Conservation (phyloP, 2,113 vertebrate genomes). For the Tautogolabrus adspersus region DNA sequence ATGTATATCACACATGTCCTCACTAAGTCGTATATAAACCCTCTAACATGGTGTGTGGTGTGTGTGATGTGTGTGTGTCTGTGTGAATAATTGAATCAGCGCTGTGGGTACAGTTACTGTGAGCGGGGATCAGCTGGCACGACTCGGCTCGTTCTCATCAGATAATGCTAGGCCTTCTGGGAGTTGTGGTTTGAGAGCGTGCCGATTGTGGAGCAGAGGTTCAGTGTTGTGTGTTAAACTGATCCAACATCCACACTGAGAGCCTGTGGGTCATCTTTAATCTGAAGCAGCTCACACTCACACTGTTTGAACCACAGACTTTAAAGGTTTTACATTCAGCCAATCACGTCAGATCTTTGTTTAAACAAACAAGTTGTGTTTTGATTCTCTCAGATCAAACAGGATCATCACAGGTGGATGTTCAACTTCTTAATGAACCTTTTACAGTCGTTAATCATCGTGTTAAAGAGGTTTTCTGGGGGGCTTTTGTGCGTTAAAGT, state of each 20-base stretch:
- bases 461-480: too few species aligned
- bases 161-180: conserved; percentile 47
- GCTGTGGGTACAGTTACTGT: conserved; percentile 26
- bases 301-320: neutral
- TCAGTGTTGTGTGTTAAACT: neutral
- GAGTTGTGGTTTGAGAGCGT: conserved; percentile 41
- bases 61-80: conserved; percentile 16
- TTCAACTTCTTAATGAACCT: neutral
- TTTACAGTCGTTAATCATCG: too few species aligned
- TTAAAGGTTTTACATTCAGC: neutral
- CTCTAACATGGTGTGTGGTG: neutral
- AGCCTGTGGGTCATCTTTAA: neutral
- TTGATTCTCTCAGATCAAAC: neutral
- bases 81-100: conserved; percentile 58
- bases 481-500: too few species aligned
- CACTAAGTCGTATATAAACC: neutral
- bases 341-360: neutral
- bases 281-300: neutral
- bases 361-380: neutral
- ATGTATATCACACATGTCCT: neutral
- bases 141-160: conserved; percentile 18
- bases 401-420: neutral
- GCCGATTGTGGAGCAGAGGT: neutral
- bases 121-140: conserved; percentile 33
- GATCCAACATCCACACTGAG: neutral